Conservation (phyloP, 2,888 invertebrate genomes). For the Antheraea yamamai region DNA sequence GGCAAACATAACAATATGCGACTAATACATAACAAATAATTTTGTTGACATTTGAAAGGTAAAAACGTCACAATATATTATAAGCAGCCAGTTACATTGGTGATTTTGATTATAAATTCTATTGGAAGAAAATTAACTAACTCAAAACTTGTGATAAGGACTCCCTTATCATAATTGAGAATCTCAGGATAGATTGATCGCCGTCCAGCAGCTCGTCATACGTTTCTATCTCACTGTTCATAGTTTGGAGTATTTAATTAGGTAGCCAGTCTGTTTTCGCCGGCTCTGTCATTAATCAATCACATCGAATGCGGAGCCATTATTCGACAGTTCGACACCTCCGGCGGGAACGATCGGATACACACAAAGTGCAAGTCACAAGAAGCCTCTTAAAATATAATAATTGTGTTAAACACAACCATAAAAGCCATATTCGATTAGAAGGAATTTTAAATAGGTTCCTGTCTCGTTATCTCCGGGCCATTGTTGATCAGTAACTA, state of each 20-base stretch:
- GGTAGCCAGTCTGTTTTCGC: conserved; percentile 74
- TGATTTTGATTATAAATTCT: conserved; percentile 7
- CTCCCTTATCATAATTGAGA: conserved; percentile 12
- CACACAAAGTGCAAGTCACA: conserved; percentile 77
- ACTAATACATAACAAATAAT: conserved; percentile 38
- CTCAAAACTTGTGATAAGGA: conserved; percentile 16
- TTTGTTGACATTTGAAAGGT: conserved; percentile 40
- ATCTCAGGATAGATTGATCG: conserved; percentile 31
- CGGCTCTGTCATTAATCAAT: conserved; percentile 79
- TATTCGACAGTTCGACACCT: conserved; percentile 77
- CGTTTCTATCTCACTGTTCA: conserved; percentile 43
- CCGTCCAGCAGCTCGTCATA: conserved; percentile 47
- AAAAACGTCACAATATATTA: neutral
- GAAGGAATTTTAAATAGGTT: conserved; percentile 74
- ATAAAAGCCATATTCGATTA: conserved; percentile 80
- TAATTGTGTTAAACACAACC: conserved; percentile 80
- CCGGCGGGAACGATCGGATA: conserved; percentile 50
- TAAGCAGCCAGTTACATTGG: conserved; percentile 16
- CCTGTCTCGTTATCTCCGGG: conserved; percentile 70
- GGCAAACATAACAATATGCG: conserved; percentile 49
- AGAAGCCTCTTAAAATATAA: conserved; percentile 78
- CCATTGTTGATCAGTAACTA: conserved; percentile 65
- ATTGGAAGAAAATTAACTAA: neutral
- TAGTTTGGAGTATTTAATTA: conserved; percentile 69
- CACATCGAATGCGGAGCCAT: conserved; percentile 62